Conservation (phyloP, 2,113 vertebrate genomes). For the Platichthys flesus region DNA sequence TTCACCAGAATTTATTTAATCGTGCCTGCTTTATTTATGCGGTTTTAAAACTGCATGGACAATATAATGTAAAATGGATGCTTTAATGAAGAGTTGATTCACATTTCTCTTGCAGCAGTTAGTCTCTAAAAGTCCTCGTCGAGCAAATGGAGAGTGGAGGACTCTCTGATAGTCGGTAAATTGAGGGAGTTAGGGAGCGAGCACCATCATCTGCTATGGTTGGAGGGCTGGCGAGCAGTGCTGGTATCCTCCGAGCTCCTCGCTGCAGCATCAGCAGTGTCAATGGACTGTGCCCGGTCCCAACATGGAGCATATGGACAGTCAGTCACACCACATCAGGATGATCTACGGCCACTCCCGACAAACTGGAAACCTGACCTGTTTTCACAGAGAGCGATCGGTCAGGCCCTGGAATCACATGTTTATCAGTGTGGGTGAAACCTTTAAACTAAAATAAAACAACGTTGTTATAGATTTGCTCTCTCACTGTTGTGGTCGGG, state of each 20-base stretch:
- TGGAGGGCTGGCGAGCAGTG: slow-evolving; percentile 34
- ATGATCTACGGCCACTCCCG: slow-evolving; percentile 23
- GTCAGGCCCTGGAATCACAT: slow-evolving; percentile 21
- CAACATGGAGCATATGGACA: slow-evolving; percentile 54
- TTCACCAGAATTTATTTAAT: neutral
- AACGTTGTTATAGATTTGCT: no score
- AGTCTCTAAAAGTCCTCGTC: slow-evolving; percentile 37
- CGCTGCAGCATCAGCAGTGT: slow-evolving; percentile 54
- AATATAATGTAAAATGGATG: slow-evolving; percentile 11
- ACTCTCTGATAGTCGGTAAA: slow-evolving; percentile 47
- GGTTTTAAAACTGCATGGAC: neutral
- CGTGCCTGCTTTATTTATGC: neutral
- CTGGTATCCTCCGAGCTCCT: slow-evolving; percentile 39
- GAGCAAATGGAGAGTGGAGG: slow-evolving; percentile 43
- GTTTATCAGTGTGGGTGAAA: neutral
- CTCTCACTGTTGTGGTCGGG: neutral
- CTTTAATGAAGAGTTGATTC: slow-evolving; percentile 11
- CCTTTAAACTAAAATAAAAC: neutral
- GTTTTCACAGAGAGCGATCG: slow-evolving; percentile 27
- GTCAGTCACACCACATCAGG: slow-evolving; percentile 30
- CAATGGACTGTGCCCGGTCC: slow-evolving; percentile 51
- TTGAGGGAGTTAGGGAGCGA: slow-evolving; percentile 51
- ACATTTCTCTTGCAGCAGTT: slow-evolving; percentile 32
- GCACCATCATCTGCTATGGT: slow-evolving; percentile 54
- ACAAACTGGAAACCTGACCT: slow-evolving; percentile 18